Evolutionary conservation across 2,113 vertebrate genomes (phyloP).

Genomic region (Picathartes gymnocephalus): DNA sequence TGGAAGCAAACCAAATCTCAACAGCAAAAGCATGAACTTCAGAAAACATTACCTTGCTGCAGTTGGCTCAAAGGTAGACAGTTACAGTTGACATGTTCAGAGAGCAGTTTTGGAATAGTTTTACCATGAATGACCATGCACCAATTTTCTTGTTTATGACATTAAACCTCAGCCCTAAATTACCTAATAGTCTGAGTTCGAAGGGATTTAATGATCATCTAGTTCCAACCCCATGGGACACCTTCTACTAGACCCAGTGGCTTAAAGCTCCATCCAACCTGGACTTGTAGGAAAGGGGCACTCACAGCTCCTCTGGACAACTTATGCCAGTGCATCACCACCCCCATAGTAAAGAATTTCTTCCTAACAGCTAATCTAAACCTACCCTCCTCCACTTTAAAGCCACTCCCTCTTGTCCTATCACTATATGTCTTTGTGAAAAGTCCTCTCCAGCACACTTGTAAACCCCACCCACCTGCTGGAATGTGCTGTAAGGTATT

Average conservation of each 20-base stretch:
- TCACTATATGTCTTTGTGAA: neutral
- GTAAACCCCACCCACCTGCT: neutral
- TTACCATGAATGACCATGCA: neutral
- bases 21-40: neutral
- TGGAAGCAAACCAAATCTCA: neutral
- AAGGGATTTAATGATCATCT: neutral
- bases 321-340: neutral
- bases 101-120: neutral
- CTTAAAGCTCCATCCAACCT: neutral
- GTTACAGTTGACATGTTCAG: neutral
- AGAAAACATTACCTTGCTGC: neutral
- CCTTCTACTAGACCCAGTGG: neutral
- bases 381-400: neutral
- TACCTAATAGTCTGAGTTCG: neutral
- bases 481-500: neutral
- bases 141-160: neutral
- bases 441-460: neutral
- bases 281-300: neutral
- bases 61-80: neutral
- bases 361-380: neutral
- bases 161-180: neutral
- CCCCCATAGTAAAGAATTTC: neutral
- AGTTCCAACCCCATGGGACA: neutral
- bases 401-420: neutral
- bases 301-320: neutral